Evolutionary conservation across 1,140 invertebrate genomes (phyloP).

Genomic region (Scylla paramamosain): DNA sequence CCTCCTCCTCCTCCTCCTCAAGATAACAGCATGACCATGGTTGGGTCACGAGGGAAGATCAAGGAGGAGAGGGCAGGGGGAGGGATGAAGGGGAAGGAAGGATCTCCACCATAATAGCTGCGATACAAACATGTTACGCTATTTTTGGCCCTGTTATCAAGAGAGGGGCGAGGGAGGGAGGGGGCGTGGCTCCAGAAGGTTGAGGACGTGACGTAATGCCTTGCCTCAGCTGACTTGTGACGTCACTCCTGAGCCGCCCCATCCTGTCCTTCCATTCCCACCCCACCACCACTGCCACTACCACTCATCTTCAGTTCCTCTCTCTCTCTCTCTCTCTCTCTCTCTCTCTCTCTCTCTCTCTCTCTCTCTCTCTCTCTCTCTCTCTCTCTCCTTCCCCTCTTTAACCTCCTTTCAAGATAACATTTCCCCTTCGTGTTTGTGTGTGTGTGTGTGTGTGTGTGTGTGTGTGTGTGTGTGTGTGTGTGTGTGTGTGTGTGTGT

Average conservation of each 20-base stretch:
- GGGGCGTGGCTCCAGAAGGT: not conserved
- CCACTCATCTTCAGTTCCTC: not conserved
- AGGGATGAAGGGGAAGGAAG: not conserved
- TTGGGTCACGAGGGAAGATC: not conserved
- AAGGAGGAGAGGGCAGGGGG: too few species aligned
- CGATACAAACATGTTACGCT: not conserved
- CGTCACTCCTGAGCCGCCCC: not conserved
- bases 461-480: not conserved
- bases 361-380: too few species aligned
- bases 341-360: too few species aligned
- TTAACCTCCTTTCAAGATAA: too few species aligned
- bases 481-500: constrained; percentile 3
- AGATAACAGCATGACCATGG: not conserved
- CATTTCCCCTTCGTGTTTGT: not conserved
- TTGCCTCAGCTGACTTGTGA: not conserved
- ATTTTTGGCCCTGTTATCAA: not conserved
- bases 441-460: not conserved
- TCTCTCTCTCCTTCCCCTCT: too few species aligned
- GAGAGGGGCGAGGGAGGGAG: not conserved
- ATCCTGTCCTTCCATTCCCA: not conserved
- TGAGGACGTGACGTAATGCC: not conserved
- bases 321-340: not conserved
- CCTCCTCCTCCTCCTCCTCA: constrained; percentile 7
- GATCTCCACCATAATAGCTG: not conserved
- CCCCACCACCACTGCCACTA: too few species aligned